phyloP scores from a whole-genome alignment of 2,888 invertebrate species.

The Perdita meconis region DNA sequence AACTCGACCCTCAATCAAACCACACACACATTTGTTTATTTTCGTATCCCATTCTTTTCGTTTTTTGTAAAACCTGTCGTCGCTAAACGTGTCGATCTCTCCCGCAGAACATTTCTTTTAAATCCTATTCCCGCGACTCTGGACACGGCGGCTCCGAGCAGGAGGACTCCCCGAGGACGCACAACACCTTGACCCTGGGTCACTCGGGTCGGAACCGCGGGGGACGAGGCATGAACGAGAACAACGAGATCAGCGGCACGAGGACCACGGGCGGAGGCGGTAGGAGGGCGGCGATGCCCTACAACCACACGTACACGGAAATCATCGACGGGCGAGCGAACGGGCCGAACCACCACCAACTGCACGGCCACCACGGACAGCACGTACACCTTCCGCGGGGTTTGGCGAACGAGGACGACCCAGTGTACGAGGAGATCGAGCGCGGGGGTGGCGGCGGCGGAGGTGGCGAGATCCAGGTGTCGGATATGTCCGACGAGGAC shows the following conservation, averaged over 20 bases:
- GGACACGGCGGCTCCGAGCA: constrained; percentile 88
- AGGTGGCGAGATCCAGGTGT: constrained; percentile 88
- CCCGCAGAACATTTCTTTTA: constrained; percentile 93
- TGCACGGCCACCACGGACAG: constrained; percentile 85
- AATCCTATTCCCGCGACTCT: constrained; percentile 89
- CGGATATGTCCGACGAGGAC: constrained; percentile 92
- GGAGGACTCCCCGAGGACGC: constrained; percentile 88
- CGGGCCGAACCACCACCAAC: constrained; percentile 77
- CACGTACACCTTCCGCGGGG: constrained; percentile 84
- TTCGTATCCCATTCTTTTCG: neutral
- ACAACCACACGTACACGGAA: constrained; percentile 92
- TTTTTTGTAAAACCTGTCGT: neutral
- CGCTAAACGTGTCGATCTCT: constrained; percentile 34
- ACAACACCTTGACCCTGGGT: constrained; percentile 84
- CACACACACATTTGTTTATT: constrained; percentile 26
- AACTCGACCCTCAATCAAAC: neutral
- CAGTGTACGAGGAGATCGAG: constrained; percentile 93
- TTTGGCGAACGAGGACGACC: constrained; percentile 86
- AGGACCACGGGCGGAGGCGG: constrained; percentile 83
- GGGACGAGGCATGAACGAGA: constrained; percentile 61
- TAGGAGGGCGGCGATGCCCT: constrained; percentile 85
- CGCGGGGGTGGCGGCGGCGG: constrained; percentile 81
- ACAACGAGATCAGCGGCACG: constrained; percentile 79
- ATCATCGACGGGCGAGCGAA: constrained; percentile 86
- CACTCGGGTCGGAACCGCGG: constrained; percentile 75